phyloP scores from a whole-genome alignment of 2,888 invertebrate species.

The Euzophera pinguis region DNA sequence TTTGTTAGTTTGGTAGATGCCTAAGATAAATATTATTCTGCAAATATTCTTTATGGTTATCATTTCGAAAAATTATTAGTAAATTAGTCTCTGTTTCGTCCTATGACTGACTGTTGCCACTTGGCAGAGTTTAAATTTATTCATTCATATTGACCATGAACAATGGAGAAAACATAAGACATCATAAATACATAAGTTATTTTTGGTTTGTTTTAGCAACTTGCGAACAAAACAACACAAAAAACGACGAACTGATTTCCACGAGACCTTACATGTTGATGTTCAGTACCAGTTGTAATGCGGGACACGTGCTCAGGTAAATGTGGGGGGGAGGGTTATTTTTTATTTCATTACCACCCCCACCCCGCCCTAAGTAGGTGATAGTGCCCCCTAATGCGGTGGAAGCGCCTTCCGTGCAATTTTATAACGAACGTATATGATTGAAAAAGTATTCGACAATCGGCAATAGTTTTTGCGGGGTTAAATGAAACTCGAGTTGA shows the following conservation, averaged over 20 bases:
- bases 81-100: too few species aligned
- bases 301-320: constrained; percentile 9
- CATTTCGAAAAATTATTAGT: too few species aligned
- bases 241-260: background rate
- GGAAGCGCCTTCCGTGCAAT: background rate
- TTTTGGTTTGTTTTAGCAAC: constrained; percentile 9
- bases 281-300: background rate
- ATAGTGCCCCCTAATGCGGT: constrained; percentile 23
- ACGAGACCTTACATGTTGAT: background rate
- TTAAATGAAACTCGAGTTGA: too few species aligned
- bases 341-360: constrained; percentile 41
- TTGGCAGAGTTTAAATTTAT: too few species aligned
- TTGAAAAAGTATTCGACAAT: too few species aligned
- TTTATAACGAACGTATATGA: background rate
- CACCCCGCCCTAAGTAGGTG: constrained; percentile 20
- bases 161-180: too few species aligned
- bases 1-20: too few species aligned
- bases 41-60: too few species aligned
- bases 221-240: constrained; percentile 20
- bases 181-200: background rate
- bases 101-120: too few species aligned
- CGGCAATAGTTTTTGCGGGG: too few species aligned
- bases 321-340: constrained; percentile 25
- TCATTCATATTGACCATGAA: too few species aligned
- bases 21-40: too few species aligned